These are phyloP conservation scores for Pipistrellus pygmaeus DNA, from an alignment of 2,797 vertebrate species.

Conservation along the genomic window DNA sequence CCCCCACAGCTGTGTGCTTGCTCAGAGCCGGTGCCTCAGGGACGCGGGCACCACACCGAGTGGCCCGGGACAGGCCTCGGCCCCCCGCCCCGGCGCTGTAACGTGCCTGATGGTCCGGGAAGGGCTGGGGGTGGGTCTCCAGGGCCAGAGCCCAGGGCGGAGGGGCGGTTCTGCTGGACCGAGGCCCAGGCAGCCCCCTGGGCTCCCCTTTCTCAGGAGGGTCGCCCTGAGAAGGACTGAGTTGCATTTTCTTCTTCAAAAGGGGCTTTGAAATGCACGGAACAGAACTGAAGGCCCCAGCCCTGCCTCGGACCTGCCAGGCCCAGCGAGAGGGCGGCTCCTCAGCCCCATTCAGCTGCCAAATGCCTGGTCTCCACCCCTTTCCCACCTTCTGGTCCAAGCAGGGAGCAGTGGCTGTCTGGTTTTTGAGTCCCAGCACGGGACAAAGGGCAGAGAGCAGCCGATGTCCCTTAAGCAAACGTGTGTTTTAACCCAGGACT, in stretches of 20 bases:
- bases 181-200: not conserved
- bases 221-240: conserved; percentile 3
- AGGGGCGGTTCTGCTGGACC: not conserved
- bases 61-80: not conserved
- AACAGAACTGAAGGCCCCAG: not conserved
- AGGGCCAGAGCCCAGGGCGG: not conserved
- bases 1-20: not conserved
- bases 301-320: not conserved
- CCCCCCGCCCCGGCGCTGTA: not conserved
- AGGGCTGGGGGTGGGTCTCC: not conserved
- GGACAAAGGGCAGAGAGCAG: not conserved
- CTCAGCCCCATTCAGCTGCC: not conserved
- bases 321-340: not conserved
- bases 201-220: not conserved
- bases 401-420: not conserved
- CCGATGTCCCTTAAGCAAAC: not conserved
- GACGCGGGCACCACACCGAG: not conserved
- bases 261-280: not conserved
- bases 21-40: not conserved
- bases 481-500: rapidly evolving
- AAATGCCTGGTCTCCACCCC: rapidly evolving
- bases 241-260: not conserved
- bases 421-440: not conserved
- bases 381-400: not conserved
- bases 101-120: rapidly evolving